Base-by-base conservation (phyloP, 2,888 invertebrate species). In the Alsophila aescularia region DNA sequence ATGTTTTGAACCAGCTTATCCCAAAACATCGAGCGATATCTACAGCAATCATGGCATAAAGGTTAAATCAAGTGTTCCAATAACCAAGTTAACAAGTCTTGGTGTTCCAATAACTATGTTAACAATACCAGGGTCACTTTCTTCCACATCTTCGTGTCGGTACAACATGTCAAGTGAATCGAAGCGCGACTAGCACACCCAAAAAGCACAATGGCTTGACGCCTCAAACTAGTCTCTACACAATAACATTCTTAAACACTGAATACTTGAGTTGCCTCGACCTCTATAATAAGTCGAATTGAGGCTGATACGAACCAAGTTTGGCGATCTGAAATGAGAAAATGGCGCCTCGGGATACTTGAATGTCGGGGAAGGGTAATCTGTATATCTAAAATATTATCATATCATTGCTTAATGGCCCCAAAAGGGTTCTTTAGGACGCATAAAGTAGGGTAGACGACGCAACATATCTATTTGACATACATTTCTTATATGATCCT, bases 121-220 rank as follows among this genome's bases (percentile, higher is more conserved):
- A 43, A 58, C 47, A 60, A 55, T 63, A 58, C 15, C 45, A 56
- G 60, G 53, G 61, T 64, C 61, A 62, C 67, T 70, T 62, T 68
- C 60, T 51, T 56, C 50, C 24, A 32, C 21, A 10, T 44, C 31
- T 55, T 56, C 54, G 57, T 53, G 35, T 31, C 35, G 13, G 42
- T 44, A 44, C 41, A 43, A 52, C 64, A 69, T 71, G 72, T 72
- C 73, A 52, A 59, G 77, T 52, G 70, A 52, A 74, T 61, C 73
- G 67, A 67, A 52, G 52, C 71, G 62, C 54, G 45, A 53, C 63
- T 49, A 44, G 47, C 67, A 60, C 71, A 66, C 67, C 69, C 65
- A 60, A 74, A 70, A 67, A 67, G 58, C 58, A 63, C 71, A 72
- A 73, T 66, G 42, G 50, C 64, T 64, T 71, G 68, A 73, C 67